Evolutionary conservation across 2,888 invertebrate genomes (phyloP).

Genomic region (Apeira syringaria): DNA sequence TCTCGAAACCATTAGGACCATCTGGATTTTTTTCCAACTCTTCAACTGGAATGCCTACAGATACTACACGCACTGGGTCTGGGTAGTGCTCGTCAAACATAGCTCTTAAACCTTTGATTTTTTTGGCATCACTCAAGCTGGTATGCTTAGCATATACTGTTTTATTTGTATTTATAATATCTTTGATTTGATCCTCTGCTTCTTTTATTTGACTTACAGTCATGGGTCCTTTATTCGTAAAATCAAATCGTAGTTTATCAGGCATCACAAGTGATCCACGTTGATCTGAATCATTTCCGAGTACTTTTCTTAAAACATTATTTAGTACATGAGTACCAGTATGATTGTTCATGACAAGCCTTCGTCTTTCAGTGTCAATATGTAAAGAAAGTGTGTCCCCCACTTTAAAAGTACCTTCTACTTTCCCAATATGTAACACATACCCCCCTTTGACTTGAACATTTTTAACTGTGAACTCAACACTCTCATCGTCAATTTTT

Average conservation of each 20-base stretch:
- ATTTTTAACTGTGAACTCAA: slow-evolving; percentile 96
- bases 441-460: slow-evolving; percentile 98
- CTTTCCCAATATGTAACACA: slow-evolving; percentile 95
- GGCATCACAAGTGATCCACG: slow-evolving; percentile 98
- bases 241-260: slow-evolving; percentile 98
- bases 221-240: slow-evolving; percentile 97
- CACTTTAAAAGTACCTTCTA: slow-evolving; percentile 92
- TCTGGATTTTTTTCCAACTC: slow-evolving; percentile 94
- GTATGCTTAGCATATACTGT: slow-evolving; percentile 95
- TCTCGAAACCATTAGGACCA: slow-evolving; percentile 89
- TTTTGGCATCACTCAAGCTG: slow-evolving; percentile 92
- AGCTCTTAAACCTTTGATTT: slow-evolving; percentile 95
- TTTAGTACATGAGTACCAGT: slow-evolving; percentile 99
- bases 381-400: slow-evolving; percentile 93
- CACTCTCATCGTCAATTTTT: slow-evolving; percentile 91
- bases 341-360: slow-evolving; percentile 99
- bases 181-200: slow-evolving; percentile 91
- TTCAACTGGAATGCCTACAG: slow-evolving; percentile 96
- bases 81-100: slow-evolving; percentile 99
- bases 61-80: slow-evolving; percentile 96
- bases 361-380: slow-evolving; percentile 93
- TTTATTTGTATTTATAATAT: slow-evolving; percentile 89
- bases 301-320: slow-evolving; percentile 94
- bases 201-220: slow-evolving; percentile 93
- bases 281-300: slow-evolving; percentile 96